A percentile compares a stretch with the other conserved stretches of the same genome.
phyloP scores from a whole-genome alignment of 2,797 vertebrate species.

The Aplochiton taeniatus region DNA sequence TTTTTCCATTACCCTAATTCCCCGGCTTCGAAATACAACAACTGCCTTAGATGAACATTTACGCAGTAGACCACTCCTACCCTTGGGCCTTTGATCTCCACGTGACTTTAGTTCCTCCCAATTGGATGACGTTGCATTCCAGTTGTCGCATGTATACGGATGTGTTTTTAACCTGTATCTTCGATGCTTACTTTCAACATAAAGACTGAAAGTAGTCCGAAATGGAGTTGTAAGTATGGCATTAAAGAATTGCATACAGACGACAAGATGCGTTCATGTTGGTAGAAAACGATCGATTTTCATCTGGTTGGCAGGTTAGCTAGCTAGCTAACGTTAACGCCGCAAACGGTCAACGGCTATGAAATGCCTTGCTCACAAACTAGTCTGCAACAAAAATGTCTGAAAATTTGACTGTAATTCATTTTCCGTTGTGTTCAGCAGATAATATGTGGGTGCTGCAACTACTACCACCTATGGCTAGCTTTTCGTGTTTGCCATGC shows the following conservation, averaged over 20 bases:
- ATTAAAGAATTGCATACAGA: neutral
- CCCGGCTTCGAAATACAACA: neutral
- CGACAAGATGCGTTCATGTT: no score
- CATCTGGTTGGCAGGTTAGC: constrained; percentile 26
- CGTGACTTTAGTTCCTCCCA: constrained; percentile 24
- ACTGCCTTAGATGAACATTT: neutral
- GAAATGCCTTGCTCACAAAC: no score
- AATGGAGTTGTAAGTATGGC: constrained; percentile 72
- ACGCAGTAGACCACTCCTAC: neutral
- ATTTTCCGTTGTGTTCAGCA: no score
- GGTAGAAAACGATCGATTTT: neutral
- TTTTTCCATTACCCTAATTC: no score
- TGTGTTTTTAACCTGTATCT: constrained; percentile 37
- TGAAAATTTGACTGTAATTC: no score
- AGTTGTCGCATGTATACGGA: constrained; percentile 60
- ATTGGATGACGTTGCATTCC: constrained; percentile 47
- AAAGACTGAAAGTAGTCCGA: constrained; percentile 21
- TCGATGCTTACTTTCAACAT: constrained; percentile 24
- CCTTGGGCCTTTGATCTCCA: neutral
- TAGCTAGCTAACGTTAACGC: neutral
- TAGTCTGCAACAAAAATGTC: no score
- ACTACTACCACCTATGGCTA: no score
- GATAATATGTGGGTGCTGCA: no score
- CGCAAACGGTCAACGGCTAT: no score
- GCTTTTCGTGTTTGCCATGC: no score